phyloP scores from a whole-genome alignment of 2,797 vertebrate species.

The Xiphophorus birchmanni region DNA sequence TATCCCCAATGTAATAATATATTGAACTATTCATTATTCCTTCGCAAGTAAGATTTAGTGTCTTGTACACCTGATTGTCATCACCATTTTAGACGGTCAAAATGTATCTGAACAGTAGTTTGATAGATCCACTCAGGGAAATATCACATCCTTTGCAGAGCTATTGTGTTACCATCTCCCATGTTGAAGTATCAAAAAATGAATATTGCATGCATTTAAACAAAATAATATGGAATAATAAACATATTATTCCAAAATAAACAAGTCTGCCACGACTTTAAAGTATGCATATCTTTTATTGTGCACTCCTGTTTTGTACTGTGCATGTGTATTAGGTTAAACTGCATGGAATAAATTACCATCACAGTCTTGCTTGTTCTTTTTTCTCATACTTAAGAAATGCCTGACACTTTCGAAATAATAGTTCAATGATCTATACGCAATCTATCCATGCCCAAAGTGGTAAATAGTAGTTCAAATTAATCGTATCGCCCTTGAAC shows the following conservation, averaged over 20 bases:
- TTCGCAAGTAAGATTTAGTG: background rate
- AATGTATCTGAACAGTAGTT: background rate
- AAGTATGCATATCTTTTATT: background rate
- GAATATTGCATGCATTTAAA: background rate
- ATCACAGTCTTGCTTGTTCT: background rate
- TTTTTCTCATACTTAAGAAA: background rate
- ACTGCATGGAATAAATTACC: background rate
- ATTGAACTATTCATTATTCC: background rate
- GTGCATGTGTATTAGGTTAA: background rate
- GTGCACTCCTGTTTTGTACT: background rate
- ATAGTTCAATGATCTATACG: background rate
- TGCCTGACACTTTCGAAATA: background rate
- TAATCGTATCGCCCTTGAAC: too few relatives aligned
- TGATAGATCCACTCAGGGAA: background rate
- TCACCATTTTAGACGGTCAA: background rate
- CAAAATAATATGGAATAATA: background rate
- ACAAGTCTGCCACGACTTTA: background rate
- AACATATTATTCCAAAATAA: background rate
- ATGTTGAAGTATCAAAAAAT: background rate
- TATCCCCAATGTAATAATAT: background rate
- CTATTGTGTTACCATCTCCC: background rate
- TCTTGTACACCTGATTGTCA: background rate
- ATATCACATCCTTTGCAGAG: background rate
- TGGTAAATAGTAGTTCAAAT: too few relatives aligned
- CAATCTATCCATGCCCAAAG: background rate